Base-by-base conservation (phyloP, 2,797 vertebrate species). In the Esox lucius region DNA sequence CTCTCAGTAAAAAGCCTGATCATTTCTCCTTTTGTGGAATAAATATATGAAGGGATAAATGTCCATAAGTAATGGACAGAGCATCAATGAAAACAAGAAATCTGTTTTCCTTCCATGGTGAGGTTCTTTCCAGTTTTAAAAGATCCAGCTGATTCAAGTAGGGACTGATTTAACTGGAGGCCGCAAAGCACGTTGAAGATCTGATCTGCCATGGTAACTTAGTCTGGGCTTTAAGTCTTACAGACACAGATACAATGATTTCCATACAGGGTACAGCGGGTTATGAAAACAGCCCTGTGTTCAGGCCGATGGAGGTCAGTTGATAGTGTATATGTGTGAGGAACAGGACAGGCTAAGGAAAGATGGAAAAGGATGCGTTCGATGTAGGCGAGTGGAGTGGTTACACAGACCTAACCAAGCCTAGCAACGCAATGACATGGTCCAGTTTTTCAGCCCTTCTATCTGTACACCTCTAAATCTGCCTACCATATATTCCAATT, bases 71-170 rank as follows among this genome's bases (percentile, higher is more conserved):
- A 80, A 75, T 75, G 74, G 42, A 28, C 48, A 74, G 76, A 70
- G 67, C 67, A 79, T 71, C 70, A 48, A 22, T 42, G 73, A 70
- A 75, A 83, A 64, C 78, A 33, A 61, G 56, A 61, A 3, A 24
- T 61, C 4, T 61, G 17, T 61, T 61, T 61, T 61, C 22, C 22
- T 22, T 24, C 56, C 56, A 12, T 59, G 9, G 80, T 77, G 16
- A 13, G 71, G 75, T 35, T 83, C 87, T 85, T 82, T 85, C 87
- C 80, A 75, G 73, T 42, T 73, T 80, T 84, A 73, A 80, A 84
- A 80, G 80, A 68, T 88, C 81, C 66, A 51, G 68, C 82, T 89
- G 81, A 87, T 89, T 90, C 90, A 87, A 90, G 75, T 76, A 81
- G 79, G 76, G 74, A 77, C 80, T 0, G 70, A 87, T 78, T 69